Evolutionary conservation across 2,888 invertebrate species (phyloP).

Genomic region (Sarcophaga subvicina): DNA sequence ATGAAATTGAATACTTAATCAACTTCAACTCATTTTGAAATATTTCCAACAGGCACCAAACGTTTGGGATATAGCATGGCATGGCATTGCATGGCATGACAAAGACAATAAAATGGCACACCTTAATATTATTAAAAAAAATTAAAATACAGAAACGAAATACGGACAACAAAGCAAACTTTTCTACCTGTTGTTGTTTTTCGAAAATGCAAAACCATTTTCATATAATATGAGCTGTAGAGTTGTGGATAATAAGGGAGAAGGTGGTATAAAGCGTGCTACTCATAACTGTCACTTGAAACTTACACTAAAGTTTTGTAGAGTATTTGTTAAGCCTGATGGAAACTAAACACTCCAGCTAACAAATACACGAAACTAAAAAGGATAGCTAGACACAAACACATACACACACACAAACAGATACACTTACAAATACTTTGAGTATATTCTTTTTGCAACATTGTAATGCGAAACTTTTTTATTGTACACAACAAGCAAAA

Average conservation of each 20-base stretch:
- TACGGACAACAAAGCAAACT: not conserved
- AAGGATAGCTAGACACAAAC: conserved; percentile 32
- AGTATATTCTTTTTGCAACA: not conserved
- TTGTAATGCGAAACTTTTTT: conserved; percentile 65
- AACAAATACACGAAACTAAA: conserved; percentile 14
- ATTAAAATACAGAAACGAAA: too few relatives aligned
- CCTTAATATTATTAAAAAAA: conserved; percentile 25
- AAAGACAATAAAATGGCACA: conserved; percentile 44
- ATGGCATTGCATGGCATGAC: conserved; percentile 22
- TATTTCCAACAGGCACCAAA: not conserved
- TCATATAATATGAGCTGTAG: conserved; percentile 32
- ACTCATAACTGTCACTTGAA: conserved; percentile 70
- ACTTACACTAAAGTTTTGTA: conserved; percentile 64
- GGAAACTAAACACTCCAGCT: not conserved
- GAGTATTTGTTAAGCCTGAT: conserved; percentile 46
- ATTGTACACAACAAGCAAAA: conserved; percentile 26
- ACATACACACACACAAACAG: conserved; percentile 38
- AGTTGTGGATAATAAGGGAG: not conserved
- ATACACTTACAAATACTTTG: conserved; percentile 35
- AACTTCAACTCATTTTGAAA: conserved; percentile 21
- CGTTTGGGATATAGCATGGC: not conserved
- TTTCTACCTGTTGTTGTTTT: conserved; percentile 64
- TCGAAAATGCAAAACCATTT: conserved; percentile 48
- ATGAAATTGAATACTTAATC: conserved; percentile 22
- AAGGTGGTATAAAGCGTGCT: conserved; percentile 32